Evolutionary conservation across 2,797 vertebrate species (phyloP).

Genomic region (Notoglanidium macrostoma): DNA sequence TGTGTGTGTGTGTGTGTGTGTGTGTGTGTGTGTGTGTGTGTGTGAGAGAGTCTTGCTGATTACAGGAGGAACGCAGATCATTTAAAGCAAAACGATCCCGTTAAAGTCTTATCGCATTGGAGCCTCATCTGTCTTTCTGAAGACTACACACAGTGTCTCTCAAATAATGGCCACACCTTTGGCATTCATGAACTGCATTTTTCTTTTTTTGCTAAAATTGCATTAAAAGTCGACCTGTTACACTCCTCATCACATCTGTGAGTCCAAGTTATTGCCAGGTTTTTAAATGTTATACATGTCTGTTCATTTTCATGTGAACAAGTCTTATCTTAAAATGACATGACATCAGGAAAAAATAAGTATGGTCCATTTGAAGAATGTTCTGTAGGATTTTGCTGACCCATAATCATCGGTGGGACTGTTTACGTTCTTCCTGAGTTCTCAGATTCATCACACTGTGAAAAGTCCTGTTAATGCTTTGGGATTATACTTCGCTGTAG

Average conservation of each 20-base stretch:
- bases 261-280: not conserved
- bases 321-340: not conserved
- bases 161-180: not conserved
- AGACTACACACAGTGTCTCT: not conserved
- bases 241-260: not conserved
- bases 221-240: not conserved
- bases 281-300: not conserved
- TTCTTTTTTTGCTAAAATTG: not conserved
- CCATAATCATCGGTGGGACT: not conserved
- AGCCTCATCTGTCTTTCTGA: conserved; percentile 37
- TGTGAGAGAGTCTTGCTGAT: not conserved
- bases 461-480: not conserved
- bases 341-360: not conserved
- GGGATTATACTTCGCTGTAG: not conserved
- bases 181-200: not conserved
- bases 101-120: conserved; percentile 8
- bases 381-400: not conserved
- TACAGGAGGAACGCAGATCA: conserved; percentile 54
- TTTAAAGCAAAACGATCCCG: conserved; percentile 57
- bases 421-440: not conserved
- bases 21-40: not conserved
- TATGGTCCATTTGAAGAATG: not conserved
- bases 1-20: conserved; percentile 4
- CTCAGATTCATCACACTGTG: not conserved
- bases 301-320: not conserved